Evolutionary conservation across 2,113 vertebrate genomes (phyloP), one percentile per base, ranked within the genome.

Genomic region (Dolichotis patagonum): DNA sequence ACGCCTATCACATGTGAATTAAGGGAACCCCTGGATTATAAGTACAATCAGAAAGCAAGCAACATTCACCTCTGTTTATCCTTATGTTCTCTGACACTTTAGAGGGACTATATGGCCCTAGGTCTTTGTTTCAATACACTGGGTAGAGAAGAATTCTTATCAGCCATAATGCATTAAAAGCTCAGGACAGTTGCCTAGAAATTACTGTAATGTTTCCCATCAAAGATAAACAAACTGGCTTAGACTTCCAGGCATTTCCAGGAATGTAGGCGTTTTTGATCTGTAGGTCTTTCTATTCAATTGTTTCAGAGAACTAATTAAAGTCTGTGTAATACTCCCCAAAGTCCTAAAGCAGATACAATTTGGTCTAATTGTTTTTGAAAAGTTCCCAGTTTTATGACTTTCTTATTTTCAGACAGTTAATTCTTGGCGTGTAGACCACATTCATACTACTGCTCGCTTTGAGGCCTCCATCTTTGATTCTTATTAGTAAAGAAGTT

Each of bases 51-150:
- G 56, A 90, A 95, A 97, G 77, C 56, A 95, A 85, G 91, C 77
- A 17, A 0, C 46, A 91, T 56, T n/a, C 89, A 97, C 85, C 52
- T 89, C 81, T 77, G 24, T 65, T 95, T 85, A 65, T 91, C 95
- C 87, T 97, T 91, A 96, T 56, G 71, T 96, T 97, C 97, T 86
- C 85, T 97, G 88, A 93, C 77, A 83, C 80, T 46, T 73, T 82
- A 73, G n/a, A 75, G 22, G 88, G 19, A 63, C 69, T 54, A 17
- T 84, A 30, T 19, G 35, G 75, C 83, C 91, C n/a, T 71, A 56
- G 84, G 41, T 80, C 43, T 96, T 94, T 96, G 88, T 83, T 85
- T 84, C 63, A 60, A 91, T 92, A 69, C 82, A 54, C 65, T 0
- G 0, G 80, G 38, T 26, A 69, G 83, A 90, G 12, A 71, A 73